phyloP scores from a whole-genome alignment of 2,113 vertebrate genomes.

The Tragulus kanchil region DNA sequence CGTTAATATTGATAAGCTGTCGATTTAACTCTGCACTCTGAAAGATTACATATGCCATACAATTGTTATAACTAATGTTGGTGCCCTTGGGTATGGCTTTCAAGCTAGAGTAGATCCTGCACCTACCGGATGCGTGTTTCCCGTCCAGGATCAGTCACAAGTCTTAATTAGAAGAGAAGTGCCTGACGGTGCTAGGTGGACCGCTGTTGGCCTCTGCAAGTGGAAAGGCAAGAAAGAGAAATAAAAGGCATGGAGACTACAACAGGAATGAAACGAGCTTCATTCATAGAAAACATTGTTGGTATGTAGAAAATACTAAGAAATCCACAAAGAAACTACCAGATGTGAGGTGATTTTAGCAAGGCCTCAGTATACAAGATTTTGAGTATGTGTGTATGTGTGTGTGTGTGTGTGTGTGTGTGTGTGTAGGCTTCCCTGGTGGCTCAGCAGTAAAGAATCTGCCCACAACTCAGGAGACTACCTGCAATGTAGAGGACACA shows the following conservation, averaged over 20 bases:
- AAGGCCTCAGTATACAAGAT: background rate
- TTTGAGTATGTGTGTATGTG: background rate
- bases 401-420: no score
- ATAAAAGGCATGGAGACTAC: background rate
- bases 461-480: background rate
- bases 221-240: background rate
- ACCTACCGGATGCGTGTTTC: background rate
- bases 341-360: background rate
- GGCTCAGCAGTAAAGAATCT: background rate
- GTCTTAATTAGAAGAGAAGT: background rate
- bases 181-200: background rate
- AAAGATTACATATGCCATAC: background rate
- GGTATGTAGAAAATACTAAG: background rate
- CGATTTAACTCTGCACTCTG: background rate
- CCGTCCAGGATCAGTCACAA: background rate
- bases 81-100: background rate
- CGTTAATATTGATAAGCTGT: no score
- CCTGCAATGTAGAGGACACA: background rate
- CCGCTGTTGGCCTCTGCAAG: background rate
- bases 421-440: background rate
- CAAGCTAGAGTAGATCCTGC: background rate
- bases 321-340: background rate
- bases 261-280: background rate
- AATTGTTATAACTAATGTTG: background rate
- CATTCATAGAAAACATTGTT: background rate